phyloP scores from a whole-genome alignment of 2,113 vertebrate genomes.

The Tachysurus vachellii region DNA sequence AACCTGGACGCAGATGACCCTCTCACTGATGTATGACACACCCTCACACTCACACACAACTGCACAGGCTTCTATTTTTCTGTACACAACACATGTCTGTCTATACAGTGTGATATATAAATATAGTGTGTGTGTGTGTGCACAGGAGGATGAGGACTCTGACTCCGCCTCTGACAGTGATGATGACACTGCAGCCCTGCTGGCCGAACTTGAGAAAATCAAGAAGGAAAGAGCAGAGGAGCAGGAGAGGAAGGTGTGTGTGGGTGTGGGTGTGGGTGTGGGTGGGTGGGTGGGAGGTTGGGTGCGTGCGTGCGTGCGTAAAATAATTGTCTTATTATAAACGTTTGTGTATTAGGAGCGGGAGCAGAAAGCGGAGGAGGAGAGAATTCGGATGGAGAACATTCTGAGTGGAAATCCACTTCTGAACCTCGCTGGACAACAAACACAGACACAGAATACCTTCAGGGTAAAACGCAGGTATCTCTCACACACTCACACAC shows the following conservation, averaged over 20 bases:
- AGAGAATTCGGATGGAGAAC: slow-evolving; percentile 97
- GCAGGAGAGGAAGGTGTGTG: slow-evolving; percentile 88
- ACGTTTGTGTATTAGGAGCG: slow-evolving; percentile 78
- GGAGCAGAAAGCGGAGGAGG: slow-evolving; percentile 97
- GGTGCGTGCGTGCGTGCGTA: too few species aligned
- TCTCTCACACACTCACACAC: background rate
- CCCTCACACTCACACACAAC: background rate
- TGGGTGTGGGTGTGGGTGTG: too few species aligned
- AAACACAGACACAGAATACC: slow-evolving; percentile 70
- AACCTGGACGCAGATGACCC: slow-evolving; percentile 98
- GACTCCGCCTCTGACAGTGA: slow-evolving; percentile 90
- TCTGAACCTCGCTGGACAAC: slow-evolving; percentile 89
- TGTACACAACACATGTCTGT: too few species aligned
- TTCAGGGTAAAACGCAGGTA: slow-evolving; percentile 98
- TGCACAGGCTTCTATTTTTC: too few species aligned
- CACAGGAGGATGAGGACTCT: slow-evolving; percentile 84
- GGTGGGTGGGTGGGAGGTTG: too few species aligned
- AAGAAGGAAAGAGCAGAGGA: slow-evolving; percentile 97
- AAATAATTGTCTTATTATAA: background rate
- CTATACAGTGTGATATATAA: too few species aligned
- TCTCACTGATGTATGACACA: slow-evolving; percentile 85
- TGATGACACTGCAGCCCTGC: slow-evolving; percentile 92
- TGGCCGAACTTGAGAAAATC: slow-evolving; percentile 95
- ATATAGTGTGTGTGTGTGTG: background rate
- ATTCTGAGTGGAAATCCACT: slow-evolving; percentile 95